Evolutionary conservation across 2,797 vertebrate genomes (phyloP).

Genomic region (Calcarius lapponicus): DNA sequence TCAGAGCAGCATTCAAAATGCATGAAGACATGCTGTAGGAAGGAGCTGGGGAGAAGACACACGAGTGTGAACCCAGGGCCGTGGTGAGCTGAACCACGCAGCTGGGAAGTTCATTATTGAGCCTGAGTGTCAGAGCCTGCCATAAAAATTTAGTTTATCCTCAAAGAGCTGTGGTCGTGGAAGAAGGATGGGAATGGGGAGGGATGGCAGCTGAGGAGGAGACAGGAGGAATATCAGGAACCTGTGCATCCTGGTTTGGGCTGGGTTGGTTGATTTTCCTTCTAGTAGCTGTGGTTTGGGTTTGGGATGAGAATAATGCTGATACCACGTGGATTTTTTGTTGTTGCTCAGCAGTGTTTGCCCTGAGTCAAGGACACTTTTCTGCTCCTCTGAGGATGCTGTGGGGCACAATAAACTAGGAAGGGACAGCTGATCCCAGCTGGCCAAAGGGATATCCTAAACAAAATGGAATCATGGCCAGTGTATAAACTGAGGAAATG

Average conservation of each 20-base stretch:
- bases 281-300: not conserved
- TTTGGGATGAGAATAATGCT: not conserved
- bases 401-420: not conserved
- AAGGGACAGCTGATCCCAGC: not conserved
- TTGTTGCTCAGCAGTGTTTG: not conserved
- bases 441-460: not conserved
- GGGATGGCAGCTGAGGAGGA: not conserved
- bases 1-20: slow-evolving; percentile 22
- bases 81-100: not conserved
- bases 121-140: not conserved
- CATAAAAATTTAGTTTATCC: slow-evolving; percentile 35
- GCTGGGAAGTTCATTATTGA: not conserved
- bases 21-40: slow-evolving; percentile 26
- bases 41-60: not conserved
- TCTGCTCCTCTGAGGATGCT: not conserved
- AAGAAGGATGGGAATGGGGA: not conserved
- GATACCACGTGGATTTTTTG: not conserved
- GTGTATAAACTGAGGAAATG: not conserved
- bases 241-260: not conserved
- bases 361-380: not conserved
- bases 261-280: not conserved
- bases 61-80: not conserved
- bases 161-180: not conserved
- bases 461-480: not conserved
- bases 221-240: not conserved